Evolutionary conservation across 1,140 invertebrate genomes (phyloP).

Genomic region (Leptinotarsa texana): DNA sequence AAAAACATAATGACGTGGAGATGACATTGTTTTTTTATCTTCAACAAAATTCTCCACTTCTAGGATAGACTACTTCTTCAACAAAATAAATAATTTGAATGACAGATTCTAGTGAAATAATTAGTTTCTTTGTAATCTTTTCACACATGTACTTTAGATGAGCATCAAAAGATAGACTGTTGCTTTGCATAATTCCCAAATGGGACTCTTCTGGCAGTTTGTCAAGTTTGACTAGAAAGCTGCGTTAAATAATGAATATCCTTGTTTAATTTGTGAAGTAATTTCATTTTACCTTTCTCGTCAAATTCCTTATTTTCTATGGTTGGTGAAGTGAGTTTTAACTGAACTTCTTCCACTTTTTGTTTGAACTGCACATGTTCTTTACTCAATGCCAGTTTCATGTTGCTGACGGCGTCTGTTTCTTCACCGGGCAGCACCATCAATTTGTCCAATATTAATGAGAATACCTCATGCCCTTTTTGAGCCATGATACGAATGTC

Average conservation of each 20-base stretch:
- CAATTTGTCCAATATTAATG: conserved; percentile 65
- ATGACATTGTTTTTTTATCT: no score
- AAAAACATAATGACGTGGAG: no score
- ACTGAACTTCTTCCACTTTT: conserved; percentile 74
- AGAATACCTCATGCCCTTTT: conserved; percentile 74
- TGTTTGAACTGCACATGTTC: conserved; percentile 73
- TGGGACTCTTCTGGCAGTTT: not conserved
- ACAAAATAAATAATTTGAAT: no score
- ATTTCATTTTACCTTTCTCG: conserved; percentile 19
- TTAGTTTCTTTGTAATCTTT: no score
- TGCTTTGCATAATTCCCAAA: no score
- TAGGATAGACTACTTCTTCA: no score
- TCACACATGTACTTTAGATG: no score
- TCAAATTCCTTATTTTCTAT: conserved; percentile 59
- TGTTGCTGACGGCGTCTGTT: conserved; percentile 55
- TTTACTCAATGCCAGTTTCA: conserved; percentile 64
- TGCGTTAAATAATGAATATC: not conserved
- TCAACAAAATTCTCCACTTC: no score
- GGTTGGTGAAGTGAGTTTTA: conserved; percentile 68
- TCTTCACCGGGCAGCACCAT: conserved; percentile 55
- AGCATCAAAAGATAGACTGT: no score
- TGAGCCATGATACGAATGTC: conserved; percentile 70
- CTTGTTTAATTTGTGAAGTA: no score
- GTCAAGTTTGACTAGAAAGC: not conserved
- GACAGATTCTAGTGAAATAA: no score